These are phyloP conservation scores for Rostratula benghalensis DNA, from an alignment of 2,113 vertebrate genomes.

Conservation along the genomic window DNA sequence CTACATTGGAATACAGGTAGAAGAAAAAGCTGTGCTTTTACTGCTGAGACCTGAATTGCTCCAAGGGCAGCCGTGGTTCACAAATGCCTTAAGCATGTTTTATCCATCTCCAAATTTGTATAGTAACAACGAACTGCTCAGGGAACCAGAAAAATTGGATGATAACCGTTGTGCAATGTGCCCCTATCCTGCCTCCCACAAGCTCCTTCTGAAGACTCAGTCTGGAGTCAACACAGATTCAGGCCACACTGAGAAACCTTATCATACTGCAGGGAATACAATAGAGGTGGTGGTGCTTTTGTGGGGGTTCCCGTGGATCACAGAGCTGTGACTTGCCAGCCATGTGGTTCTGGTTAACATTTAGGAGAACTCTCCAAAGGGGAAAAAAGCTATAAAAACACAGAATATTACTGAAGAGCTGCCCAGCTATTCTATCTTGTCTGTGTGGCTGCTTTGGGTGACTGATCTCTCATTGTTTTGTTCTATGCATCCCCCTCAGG, in stretches of 20 bases:
- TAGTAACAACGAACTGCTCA: not conserved
- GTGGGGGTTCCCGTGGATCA: not conserved
- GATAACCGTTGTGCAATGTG: not conserved
- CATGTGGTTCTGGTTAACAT: conserved; percentile 34
- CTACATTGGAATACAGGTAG: not conserved
- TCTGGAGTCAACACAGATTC: not conserved
- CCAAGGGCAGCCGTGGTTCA: not conserved
- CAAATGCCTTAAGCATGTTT: not conserved
- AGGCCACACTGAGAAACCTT: not conserved
- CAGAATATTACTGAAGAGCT: not conserved
- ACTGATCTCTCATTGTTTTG: not conserved
- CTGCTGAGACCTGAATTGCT: fast-evolving
- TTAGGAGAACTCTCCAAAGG: not conserved
- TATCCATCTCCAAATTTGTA: not conserved
- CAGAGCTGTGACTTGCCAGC: not conserved
- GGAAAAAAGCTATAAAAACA: conserved; percentile 7
- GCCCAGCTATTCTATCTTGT: conserved; percentile 35
- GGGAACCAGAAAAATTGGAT: not conserved
- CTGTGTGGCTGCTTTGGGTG: not conserved
- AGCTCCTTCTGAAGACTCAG: not conserved
- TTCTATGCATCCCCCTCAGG: not conserved
- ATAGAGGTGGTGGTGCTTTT: not conserved
- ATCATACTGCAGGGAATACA: not conserved
- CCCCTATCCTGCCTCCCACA: not conserved
- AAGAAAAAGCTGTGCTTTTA: not conserved